These are phyloP conservation scores for Dynastes maya DNA, from an alignment of 2,888 invertebrate species.

Conservation along the genomic window DNA sequence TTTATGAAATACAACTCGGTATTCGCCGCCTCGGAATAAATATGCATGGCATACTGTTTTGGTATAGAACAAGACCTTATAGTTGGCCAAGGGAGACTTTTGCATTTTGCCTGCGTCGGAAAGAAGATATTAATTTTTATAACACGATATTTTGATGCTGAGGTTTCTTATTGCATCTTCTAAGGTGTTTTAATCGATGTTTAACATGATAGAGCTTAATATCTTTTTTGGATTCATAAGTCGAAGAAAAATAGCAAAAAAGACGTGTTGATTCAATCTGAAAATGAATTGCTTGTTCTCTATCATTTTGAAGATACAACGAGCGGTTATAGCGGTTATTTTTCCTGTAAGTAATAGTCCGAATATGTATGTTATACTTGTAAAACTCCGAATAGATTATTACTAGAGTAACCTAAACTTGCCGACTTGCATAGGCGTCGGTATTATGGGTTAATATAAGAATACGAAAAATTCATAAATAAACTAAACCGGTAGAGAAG, in stretches of 20 bases:
- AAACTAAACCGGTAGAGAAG: too few species aligned
- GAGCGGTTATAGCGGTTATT: too few species aligned
- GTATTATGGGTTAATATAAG: too few species aligned
- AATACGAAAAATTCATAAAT: too few species aligned
- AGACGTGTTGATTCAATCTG: too few species aligned
- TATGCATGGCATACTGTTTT: neutral
- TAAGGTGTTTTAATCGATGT: slow-evolving; percentile 19
- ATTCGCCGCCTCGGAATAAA: slow-evolving; percentile 11
- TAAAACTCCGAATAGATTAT: too few species aligned
- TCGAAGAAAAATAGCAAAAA: neutral
- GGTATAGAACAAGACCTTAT: neutral
- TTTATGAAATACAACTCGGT: slow-evolving; percentile 17
- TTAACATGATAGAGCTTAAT: neutral
- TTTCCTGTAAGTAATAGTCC: too few species aligned
- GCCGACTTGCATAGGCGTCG: too few species aligned
- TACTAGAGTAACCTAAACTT: too few species aligned
- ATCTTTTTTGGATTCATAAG: neutral
- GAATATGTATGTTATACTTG: too few species aligned
- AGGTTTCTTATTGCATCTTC: neutral
- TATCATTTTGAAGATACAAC: too few species aligned
- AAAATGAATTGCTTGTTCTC: too few species aligned
- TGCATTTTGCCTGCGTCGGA: neutral
- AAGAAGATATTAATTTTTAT: slow-evolving; percentile 20
- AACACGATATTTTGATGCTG: neutral
- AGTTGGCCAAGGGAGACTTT: neutral